A percentile compares a stretch with the other conserved stretches of the same genome.
phyloP scores from a whole-genome alignment of 2,888 invertebrate species.

The Spatulosminthurus flaviceps region DNA sequence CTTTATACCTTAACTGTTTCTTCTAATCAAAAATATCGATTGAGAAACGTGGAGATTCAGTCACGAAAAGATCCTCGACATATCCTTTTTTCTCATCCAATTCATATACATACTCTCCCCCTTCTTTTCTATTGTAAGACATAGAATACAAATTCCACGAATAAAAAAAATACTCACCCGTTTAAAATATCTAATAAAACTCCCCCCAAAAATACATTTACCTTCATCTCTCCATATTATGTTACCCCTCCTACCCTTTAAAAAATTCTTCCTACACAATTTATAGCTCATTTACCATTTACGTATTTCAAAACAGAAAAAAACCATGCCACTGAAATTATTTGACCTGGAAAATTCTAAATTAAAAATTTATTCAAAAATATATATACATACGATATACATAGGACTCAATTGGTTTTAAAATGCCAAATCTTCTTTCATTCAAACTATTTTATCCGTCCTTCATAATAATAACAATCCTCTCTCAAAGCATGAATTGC shows the following conservation, averaged over 20 bases:
- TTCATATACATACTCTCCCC: not conserved
- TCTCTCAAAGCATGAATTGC: no score
- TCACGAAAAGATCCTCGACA: conserved; percentile 9
- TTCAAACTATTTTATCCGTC: no score
- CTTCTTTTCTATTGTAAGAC: no score
- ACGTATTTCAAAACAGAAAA: not conserved
- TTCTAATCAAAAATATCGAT: conserved; percentile 13
- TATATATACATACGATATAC: no score
- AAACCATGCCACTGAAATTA: not conserved
- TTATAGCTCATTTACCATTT: no score
- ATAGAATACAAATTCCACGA: not conserved
- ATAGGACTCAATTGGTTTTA: no score
- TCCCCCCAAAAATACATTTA: not conserved
- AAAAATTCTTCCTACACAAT: not conserved
- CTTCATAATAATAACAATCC: no score
- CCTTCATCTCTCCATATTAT: not conserved
- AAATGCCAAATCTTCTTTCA: no score
- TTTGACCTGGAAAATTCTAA: not conserved
- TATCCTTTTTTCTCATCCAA: not conserved
- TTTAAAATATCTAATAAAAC: conserved; percentile 10
- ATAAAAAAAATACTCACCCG: not conserved
- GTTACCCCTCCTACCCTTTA: not conserved
- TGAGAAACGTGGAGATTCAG: conserved; percentile 3
- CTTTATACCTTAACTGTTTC: conserved; percentile 32
- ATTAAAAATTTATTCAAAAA: not conserved